Base-by-base conservation (phyloP, 2,888 invertebrate genomes). In the Drosophila mimetica region DNA sequence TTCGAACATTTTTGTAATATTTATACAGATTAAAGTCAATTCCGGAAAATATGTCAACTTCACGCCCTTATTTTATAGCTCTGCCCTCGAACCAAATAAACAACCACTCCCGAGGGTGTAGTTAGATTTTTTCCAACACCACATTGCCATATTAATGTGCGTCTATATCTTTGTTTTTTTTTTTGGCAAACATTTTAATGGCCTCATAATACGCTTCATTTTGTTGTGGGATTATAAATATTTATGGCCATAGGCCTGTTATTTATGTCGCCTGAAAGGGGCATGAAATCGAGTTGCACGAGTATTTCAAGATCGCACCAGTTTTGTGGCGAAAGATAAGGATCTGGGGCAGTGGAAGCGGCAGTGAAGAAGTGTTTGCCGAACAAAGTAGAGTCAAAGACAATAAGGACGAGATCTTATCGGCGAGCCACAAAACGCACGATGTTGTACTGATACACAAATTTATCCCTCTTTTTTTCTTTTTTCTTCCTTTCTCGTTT, bases 391-490 rank as follows among this genome's bases (percentile, higher is more conserved):
- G 53, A 44, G 39, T 14, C 9, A 36, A 69, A 71, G 71, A 71
- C 59, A 66, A 66, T 65, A 41, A 66, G 47, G 70, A 8, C 48
- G 16, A 37, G 69, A 69, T 69, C 47, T 69, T 71, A 69, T 69
- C 69, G 30, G 28, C 9, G 50, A 39, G 46, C 28, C 53, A 44
- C 44, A 50, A 72, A 63, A 72, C 72, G 80, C 84, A 86, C 84
- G 84, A 84, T 78, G 84, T 72, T 20, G 28, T 44, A 28, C 28
- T 28, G 14, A 22, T 11, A 44, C 9, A 60, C 63, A 46, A 51
- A 59, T 55, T 41, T 44, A 52, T 20, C 18, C 48, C 44, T 14
- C 96, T 41, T 28, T 48, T 47, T 32, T 58, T 30, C 73, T 75
- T 79, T 36, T 44, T 91, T 93, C 91, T n/a, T n/a, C n/a, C n/a